Conservation (phyloP, 2,888 invertebrate species). For the Cantharis rufa region DNA sequence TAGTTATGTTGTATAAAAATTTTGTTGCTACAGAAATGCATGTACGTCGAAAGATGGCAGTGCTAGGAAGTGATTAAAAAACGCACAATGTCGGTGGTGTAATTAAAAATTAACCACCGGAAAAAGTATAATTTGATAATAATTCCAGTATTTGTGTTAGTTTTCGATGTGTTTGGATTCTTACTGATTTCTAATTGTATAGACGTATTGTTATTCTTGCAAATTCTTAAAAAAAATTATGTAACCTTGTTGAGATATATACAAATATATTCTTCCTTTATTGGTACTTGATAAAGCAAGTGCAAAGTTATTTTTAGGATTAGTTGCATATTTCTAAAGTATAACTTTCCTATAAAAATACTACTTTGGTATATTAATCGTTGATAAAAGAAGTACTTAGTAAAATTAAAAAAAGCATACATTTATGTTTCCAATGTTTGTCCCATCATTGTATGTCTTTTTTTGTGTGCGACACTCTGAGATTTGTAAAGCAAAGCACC, state of each 20-base stretch:
- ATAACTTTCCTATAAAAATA: conserved; percentile 9
- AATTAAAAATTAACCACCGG: neutral
- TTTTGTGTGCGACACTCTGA: neutral
- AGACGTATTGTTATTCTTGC: conserved; percentile 19
- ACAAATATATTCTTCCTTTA: conserved; percentile 8
- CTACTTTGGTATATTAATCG: conserved; percentile 4
- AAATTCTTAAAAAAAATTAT: conserved; percentile 22
- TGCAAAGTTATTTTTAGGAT: conserved; percentile 14
- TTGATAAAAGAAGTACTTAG: neutral
- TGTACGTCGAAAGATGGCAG: neutral
- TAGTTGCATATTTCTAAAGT: conserved; percentile 10
- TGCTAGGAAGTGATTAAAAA: neutral
- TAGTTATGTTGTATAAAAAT: neutral
- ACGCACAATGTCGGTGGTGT: neutral
- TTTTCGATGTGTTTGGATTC: neutral
- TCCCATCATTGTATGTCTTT: neutral
- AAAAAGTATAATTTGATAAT: neutral
- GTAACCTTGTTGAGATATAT: conserved; percentile 16
- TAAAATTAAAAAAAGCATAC: neutral
- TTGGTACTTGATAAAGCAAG: conserved; percentile 3
- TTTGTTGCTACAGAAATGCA: neutral
- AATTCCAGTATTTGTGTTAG: conserved; percentile 14
- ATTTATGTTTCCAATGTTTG: neutral
- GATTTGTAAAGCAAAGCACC: conserved; percentile 7
- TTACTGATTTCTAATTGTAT: conserved; percentile 16